Evolutionary conservation across 2,888 invertebrate genomes (phyloP).

Genomic region (Lasioglossum oenotherae): DNA sequence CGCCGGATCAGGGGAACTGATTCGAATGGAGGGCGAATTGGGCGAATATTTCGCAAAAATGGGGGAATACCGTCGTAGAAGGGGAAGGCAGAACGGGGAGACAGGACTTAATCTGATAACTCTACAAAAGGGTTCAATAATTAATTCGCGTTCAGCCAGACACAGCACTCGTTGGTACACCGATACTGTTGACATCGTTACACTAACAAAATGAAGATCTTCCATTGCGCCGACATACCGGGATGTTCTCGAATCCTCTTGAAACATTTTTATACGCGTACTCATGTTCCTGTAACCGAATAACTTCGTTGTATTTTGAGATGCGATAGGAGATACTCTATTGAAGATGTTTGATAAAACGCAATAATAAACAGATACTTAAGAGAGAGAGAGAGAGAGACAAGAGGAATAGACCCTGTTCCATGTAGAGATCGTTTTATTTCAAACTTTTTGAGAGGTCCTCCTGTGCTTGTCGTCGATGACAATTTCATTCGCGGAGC

Average conservation of each 20-base stretch:
- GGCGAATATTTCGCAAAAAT: no score
- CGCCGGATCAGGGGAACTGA: no score
- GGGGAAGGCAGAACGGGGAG: no score
- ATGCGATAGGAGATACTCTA: neutral
- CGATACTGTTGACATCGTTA: neutral
- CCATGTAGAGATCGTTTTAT: neutral
- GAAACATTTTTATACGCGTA: neutral
- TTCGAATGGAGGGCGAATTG: no score
- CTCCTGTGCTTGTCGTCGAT: neutral
- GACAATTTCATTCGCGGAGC: neutral
- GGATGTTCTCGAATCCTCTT: neutral
- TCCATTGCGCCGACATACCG: neutral
- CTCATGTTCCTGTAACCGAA: conserved; percentile 5
- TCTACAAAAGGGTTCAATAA: no score
- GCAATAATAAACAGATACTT: conserved; percentile 33
- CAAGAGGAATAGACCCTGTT: neutral
- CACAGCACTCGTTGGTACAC: neutral
- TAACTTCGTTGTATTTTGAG: conserved; percentile 5
- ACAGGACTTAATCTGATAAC: no score
- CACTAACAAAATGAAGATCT: neutral
- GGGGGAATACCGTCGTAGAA: no score
- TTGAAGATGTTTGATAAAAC: neutral
- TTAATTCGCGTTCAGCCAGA: neutral
- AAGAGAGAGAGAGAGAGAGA: neutral
- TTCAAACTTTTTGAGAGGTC: neutral